These are phyloP conservation scores for Pterophyllum scalare DNA, from an alignment of 2,113 vertebrate species.

Conservation along the genomic window DNA sequence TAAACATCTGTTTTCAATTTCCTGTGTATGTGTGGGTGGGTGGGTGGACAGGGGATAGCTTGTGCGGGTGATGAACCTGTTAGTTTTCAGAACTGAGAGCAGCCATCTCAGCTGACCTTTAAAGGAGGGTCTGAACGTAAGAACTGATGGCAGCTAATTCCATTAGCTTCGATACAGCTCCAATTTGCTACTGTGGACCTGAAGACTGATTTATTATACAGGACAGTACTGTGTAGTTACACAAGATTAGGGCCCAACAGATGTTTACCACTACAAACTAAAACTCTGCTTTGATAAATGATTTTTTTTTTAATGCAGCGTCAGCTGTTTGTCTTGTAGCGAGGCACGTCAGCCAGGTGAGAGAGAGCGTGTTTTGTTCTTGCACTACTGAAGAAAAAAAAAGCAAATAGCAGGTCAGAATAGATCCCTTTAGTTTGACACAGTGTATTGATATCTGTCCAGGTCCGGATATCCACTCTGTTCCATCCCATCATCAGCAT, in stretches of 20 bases:
- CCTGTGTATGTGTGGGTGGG: conserved; percentile 39
- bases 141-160: conserved; percentile 67
- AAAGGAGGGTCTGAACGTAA: conserved; percentile 30
- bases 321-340: conserved; percentile 45
- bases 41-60: conserved; percentile 25
- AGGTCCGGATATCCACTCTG: conserved; percentile 46
- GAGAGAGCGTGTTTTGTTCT: conserved; percentile 34
- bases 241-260: conserved; percentile 6
- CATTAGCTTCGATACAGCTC: conserved; percentile 41
- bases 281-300: conserved; percentile 40
- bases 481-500: conserved; percentile 60
- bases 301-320: conserved; percentile 25
- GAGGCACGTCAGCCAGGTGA: conserved; percentile 27
- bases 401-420: conserved; percentile 32
- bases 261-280: conserved; percentile 35
- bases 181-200: conserved; percentile 52
- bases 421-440: conserved; percentile 40
- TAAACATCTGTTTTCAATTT: conserved; percentile 85
- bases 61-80: conserved; percentile 53
- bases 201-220: conserved; percentile 39
- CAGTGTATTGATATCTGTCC: conserved; percentile 40
- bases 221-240: conserved; percentile 4
- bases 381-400: conserved; percentile 25
- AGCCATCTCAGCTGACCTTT: conserved; percentile 65
- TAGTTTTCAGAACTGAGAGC: conserved; percentile 35